Percentiles rank a stretch among this genome's conserved stretches.
phyloP scores from a whole-genome alignment of 2,797 vertebrate species.

The Aphelocoma californica region DNA sequence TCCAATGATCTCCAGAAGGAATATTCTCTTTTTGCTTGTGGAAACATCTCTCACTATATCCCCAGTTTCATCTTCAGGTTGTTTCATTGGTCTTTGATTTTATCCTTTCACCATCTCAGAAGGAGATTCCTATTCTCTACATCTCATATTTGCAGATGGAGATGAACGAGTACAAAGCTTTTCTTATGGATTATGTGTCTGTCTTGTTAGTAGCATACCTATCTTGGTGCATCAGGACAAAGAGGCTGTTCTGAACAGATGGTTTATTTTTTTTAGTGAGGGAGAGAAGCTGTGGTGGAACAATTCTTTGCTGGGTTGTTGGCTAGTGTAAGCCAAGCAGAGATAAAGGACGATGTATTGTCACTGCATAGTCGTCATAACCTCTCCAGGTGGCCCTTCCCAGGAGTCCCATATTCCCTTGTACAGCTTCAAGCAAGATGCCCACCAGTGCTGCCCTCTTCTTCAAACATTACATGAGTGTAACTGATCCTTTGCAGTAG shows the following conservation, averaged over 20 bases:
- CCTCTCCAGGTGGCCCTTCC: not conserved
- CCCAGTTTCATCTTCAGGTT: not conserved
- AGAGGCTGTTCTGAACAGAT: not conserved
- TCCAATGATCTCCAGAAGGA: not conserved
- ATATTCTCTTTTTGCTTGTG: not conserved
- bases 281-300: not conserved
- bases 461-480: not conserved
- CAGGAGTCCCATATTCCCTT: not conserved
- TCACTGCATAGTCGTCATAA: not conserved
- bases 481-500: not conserved
- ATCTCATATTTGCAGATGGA: not conserved
- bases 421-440: not conserved
- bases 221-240: not conserved
- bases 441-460: not conserved
- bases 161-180: not conserved
- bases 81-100: not conserved
- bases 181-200: not conserved
- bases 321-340: not conserved
- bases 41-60: not conserved
- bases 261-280: not conserved
- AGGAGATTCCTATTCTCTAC: not conserved
- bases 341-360: not conserved
- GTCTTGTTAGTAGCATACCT: not conserved
- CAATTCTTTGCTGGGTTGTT: not conserved
- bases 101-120: not conserved